Percentiles rank a stretch among this genome's conserved stretches.
Evolutionary conservation across 1,140 invertebrate species (phyloP).

Genomic region (Lethrus apterus): DNA sequence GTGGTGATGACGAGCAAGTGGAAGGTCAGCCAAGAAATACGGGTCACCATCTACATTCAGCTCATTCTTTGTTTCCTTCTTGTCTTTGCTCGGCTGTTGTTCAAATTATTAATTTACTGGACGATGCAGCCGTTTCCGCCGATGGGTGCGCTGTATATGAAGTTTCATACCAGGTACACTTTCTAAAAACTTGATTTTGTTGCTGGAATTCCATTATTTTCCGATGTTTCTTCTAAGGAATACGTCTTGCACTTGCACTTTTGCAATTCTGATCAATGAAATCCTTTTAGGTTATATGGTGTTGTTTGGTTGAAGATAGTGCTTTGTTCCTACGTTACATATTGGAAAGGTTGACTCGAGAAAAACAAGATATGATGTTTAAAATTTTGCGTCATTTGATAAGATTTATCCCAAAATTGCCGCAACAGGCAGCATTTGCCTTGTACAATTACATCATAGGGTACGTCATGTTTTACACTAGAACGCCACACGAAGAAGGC

Average conservation of each 20-base stretch:
- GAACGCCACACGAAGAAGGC: conserved; percentile 88
- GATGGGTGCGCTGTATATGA: conserved; percentile 89
- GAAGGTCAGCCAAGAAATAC: conserved; percentile 60
- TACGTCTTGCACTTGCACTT: no score
- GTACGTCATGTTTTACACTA: conserved; percentile 98
- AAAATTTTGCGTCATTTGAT: conserved; percentile 89
- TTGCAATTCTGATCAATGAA: not conserved
- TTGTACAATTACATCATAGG: conserved; percentile 99
- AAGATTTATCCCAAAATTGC: conserved; percentile 84
- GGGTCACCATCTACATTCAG: conserved; percentile 76
- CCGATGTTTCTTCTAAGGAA: no score
- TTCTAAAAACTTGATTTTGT: not conserved
- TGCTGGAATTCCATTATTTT: not conserved
- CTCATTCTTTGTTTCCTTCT: conserved; percentile 93
- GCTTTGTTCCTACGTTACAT: conserved; percentile 93
- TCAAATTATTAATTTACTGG: conserved; percentile 88
- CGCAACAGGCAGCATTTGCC: conserved; percentile 97
- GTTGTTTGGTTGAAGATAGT: conserved; percentile 95
- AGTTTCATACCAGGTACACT: conserved; percentile 72
- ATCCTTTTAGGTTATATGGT: conserved; percentile 65
- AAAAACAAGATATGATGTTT: conserved; percentile 93
- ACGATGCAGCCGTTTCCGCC: conserved; percentile 91
- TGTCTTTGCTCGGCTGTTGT: conserved; percentile 91
- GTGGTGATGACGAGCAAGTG: conserved; percentile 57
- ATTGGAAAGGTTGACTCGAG: conserved; percentile 89